Evolutionary conservation across 2,888 invertebrate species (phyloP).

Genomic region (Sabatieria punctata): DNA sequence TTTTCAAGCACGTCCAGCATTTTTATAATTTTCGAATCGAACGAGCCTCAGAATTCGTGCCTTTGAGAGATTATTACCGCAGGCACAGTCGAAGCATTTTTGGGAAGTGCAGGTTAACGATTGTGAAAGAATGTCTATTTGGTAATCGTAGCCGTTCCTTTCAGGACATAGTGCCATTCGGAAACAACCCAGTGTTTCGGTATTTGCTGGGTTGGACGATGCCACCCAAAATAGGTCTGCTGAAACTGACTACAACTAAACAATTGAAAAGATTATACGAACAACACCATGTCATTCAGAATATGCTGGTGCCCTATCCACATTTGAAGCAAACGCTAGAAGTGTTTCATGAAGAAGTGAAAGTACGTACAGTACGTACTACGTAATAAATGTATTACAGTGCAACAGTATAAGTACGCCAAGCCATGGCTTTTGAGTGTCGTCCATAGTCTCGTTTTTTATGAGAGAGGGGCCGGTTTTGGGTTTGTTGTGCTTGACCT

Average conservation of each 20-base stretch:
- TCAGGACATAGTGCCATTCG: conserved; percentile 64
- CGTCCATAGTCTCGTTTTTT: not conserved
- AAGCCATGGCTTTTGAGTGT: not conserved
- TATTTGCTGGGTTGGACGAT: conserved; percentile 58
- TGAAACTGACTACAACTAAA: conserved; percentile 47
- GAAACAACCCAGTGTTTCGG: conserved; percentile 55
- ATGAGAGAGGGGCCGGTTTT: not conserved
- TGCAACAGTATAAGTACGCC: too few species aligned
- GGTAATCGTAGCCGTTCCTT: conserved; percentile 10
- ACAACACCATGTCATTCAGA: conserved; percentile 56
- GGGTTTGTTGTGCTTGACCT: not conserved
- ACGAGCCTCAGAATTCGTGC: conserved; percentile 45
- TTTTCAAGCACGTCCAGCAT: conserved; percentile 54
- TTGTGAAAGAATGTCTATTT: conserved; percentile 3
- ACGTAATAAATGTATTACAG: not conserved
- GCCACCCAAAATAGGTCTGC: conserved; percentile 60
- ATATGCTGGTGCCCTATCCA: conserved; percentile 57
- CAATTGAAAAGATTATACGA: conserved; percentile 54
- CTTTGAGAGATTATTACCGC: conserved; percentile 62
- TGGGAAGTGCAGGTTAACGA: conserved; percentile 70
- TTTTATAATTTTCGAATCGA: conserved; percentile 19
- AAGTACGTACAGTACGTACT: conserved; percentile 36
- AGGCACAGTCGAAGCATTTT: conserved; percentile 57
- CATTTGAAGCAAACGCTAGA: conserved; percentile 45
- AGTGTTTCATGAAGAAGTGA: conserved; percentile 48